A percentile compares a stretch with the other conserved stretches of the same genome.
Evolutionary conservation across 2,888 invertebrate genomes (phyloP).

Genomic region (Agriopis marginaria): DNA sequence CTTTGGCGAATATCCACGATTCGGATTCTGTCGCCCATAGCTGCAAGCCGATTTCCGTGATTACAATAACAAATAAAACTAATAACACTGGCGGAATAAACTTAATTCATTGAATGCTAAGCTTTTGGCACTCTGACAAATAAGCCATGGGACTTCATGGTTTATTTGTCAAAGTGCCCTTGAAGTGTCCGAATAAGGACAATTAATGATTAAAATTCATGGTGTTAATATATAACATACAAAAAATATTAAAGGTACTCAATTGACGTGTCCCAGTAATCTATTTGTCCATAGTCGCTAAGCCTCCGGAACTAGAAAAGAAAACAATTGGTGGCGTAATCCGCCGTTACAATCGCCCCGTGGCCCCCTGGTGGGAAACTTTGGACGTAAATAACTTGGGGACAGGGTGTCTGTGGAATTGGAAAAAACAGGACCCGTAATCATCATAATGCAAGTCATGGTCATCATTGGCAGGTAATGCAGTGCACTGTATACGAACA

Average conservation of each 20-base stretch:
- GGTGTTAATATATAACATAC: not conserved
- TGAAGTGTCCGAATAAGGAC: not conserved
- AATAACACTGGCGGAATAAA: constrained; percentile 41
- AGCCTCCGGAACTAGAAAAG: constrained; percentile 40
- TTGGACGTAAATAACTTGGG: constrained; percentile 37
- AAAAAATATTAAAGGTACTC: not conserved
- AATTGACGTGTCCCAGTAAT: not conserved
- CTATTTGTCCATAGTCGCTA: constrained; percentile 7
- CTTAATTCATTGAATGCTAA: constrained; percentile 25
- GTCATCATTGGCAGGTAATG: not conserved
- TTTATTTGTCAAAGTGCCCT: not conserved
- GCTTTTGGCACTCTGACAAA: not conserved
- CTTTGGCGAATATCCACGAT: no score
- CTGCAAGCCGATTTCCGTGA: no score
- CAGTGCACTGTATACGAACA: no score
- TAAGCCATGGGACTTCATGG: not conserved
- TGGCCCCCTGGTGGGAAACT: constrained; percentile 32
- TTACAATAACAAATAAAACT: constrained; percentile 22
- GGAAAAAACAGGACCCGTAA: not conserved
- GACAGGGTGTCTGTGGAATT: constrained; percentile 8
- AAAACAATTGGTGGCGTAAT: constrained; percentile 48
- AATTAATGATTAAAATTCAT: not conserved
- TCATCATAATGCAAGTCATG: not conserved
- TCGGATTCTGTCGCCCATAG: no score
- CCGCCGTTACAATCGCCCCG: constrained; percentile 41